These are phyloP conservation scores for Lepus oiostolus DNA, from an alignment of 2,797 vertebrate species.

Conservation along the genomic window DNA sequence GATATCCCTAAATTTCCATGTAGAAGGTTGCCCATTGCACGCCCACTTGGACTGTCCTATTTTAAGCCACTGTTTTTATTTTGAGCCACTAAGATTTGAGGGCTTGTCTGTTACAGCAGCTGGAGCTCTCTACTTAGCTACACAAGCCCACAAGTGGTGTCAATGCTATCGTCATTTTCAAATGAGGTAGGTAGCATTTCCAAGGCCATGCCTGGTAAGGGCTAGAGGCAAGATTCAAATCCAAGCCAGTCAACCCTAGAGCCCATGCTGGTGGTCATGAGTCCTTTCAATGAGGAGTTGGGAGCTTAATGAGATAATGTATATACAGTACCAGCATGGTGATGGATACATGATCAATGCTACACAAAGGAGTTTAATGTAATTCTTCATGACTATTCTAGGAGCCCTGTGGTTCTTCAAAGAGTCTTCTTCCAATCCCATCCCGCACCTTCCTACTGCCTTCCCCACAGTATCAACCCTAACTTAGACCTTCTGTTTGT, in stretches of 20 bases:
- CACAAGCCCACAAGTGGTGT: background rate
- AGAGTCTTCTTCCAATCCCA: background rate
- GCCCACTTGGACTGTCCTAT: background rate
- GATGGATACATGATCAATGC: background rate
- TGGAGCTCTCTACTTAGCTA: background rate
- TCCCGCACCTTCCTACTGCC: background rate
- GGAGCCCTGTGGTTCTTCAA: background rate
- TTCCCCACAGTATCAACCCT: background rate
- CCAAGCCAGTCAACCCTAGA: background rate
- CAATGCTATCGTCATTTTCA: background rate
- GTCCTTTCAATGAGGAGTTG: background rate
- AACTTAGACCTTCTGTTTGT: background rate
- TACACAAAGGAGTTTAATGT: background rate
- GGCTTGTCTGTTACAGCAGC: background rate
- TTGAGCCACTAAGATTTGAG: background rate
- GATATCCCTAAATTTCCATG: background rate
- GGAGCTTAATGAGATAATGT: background rate
- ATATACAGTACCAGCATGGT: too few species aligned
- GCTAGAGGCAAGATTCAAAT: background rate
- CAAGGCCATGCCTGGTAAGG: background rate
- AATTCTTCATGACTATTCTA: background rate
- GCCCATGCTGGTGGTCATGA: background rate
- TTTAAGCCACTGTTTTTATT: background rate
- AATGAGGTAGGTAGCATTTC: background rate
- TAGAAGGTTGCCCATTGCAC: background rate